Percentiles rank a stretch among this genome's conserved stretches.
Evolutionary conservation across 1,140 invertebrate genomes (phyloP).

Genomic region (Rhynchophorus ferrugineus): DNA sequence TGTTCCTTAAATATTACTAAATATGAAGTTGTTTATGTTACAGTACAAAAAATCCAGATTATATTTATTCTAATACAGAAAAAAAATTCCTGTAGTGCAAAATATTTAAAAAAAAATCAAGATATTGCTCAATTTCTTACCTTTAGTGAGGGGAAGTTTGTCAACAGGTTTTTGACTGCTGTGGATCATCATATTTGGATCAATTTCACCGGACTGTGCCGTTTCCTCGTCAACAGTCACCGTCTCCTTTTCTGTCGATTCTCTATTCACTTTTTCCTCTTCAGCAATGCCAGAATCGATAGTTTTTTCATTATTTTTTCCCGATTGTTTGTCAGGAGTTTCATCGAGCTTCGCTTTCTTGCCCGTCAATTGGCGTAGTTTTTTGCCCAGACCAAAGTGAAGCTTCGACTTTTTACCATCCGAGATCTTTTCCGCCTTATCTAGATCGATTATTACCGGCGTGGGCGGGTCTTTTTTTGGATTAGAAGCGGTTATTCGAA

Average conservation of each 20-base stretch:
- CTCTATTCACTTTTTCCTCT: conserved; percentile 3
- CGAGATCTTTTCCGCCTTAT: conserved; percentile 36
- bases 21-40: no score
- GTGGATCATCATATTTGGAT: conserved; percentile 53
- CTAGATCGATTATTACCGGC: conserved; percentile 37
- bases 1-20: no score
- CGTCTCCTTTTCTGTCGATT: not conserved
- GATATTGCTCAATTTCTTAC: no score
- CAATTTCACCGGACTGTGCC: conserved; percentile 38
- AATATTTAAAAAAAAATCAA: no score
- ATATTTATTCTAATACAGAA: no score
- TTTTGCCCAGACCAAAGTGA: conserved; percentile 25
- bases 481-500: conserved; percentile 17
- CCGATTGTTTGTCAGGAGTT: conserved; percentile 18
- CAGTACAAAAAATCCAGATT: no score
- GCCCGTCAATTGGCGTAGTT: conserved; percentile 28
- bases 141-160: conserved; percentile 54
- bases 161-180: conserved; percentile 58
- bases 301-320: no score
- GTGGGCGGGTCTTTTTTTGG: conserved; percentile 21
- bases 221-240: conserved; percentile 32
- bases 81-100: no score
- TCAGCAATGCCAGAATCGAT: no score
- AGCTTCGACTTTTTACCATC: conserved; percentile 24
- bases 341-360: conserved; percentile 25